Evolutionary conservation across 2,888 invertebrate genomes (phyloP).

Genomic region (Pandemis corylana): DNA sequence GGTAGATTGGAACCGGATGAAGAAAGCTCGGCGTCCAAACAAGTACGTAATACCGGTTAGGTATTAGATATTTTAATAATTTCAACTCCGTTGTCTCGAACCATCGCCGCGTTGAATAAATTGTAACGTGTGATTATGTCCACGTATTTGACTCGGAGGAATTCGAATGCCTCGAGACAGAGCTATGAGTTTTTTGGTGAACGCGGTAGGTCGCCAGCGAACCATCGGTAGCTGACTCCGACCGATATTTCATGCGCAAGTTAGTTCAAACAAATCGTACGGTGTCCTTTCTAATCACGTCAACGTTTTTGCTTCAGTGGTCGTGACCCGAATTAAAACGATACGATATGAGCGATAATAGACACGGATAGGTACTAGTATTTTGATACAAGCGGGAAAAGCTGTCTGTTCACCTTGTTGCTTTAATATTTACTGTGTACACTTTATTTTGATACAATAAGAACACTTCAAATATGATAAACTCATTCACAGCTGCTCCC

Average conservation of each 20-base stretch:
- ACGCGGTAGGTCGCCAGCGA: conserved; percentile 83
- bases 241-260: conserved; percentile 78
- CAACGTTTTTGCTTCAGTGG: conserved; percentile 67
- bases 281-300: conserved; percentile 76
- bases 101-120: conserved; percentile 60
- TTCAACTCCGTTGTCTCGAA: conserved; percentile 12
- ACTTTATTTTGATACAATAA: too few relatives aligned
- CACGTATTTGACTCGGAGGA: conserved; percentile 81
- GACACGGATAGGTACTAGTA: conserved; percentile 12
- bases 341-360: conserved; percentile 16
- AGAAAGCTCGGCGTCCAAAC: not conserved
- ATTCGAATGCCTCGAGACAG: conserved; percentile 76
- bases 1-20: not conserved
- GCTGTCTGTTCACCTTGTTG: not conserved
- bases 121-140: conserved; percentile 81
- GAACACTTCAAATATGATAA: too few relatives aligned
- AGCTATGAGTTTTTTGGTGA: conserved; percentile 70
- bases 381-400: not conserved
- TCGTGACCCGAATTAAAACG: conserved; percentile 49
- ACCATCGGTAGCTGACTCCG: conserved; percentile 82
- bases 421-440: not conserved
- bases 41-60: conserved; percentile 3
- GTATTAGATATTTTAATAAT: not conserved
- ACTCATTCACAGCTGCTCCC: too few relatives aligned
- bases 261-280: conserved; percentile 84